Evolutionary conservation across 2,888 invertebrate genomes (phyloP), one percentile per base, ranked within the genome.

Genomic region (Zeuzera pyrina): DNA sequence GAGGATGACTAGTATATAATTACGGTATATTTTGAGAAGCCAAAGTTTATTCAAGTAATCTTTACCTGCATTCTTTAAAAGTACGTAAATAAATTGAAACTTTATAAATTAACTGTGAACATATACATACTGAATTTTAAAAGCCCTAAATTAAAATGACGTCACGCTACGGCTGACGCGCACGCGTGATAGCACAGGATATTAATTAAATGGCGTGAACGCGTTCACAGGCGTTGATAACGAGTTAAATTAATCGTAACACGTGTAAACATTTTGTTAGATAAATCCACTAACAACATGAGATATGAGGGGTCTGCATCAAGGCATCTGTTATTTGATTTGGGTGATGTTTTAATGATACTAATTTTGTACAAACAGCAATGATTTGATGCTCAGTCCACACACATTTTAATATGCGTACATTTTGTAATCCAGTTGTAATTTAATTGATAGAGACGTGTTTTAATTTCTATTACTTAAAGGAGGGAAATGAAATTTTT

Each of bases 201-300:
- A 57, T 52, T 63, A 51, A 67, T 63, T 55, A 58, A 64, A 64
- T 45, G 54, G 58, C 54, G 54, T 49, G 54, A 49, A 49, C 57
- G 52, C 59, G 52, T 57, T 55, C 55, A 60, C 54, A 58, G 54
- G 49, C 50, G 45, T 53, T 67, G 71, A 73, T 77, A 77, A 71
- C 60, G 49, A 60, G 57, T 50, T 58, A 52, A 70, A 73, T 73
- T 74, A 70, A 76, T 70, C 56, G 51, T 44, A 63, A 69, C 78
- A 78, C 76, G 72, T 78, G 78, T 71, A 66, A 67, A 66, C 74
- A 71, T 65, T 65, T 56, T 65, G 63, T 68, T 66, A 68, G 71
- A 73, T 76, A 72, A 71, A 59, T 54, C 52, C 57, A 48, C 50
- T 51, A 54, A 51, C 47, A 49, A 48, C 47, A 38, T 39, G 49